Percentiles rank a stretch among this genome's conserved stretches.
phyloP scores from a whole-genome alignment of 1,140 invertebrate genomes.

The Brachionus sp. region DNA sequence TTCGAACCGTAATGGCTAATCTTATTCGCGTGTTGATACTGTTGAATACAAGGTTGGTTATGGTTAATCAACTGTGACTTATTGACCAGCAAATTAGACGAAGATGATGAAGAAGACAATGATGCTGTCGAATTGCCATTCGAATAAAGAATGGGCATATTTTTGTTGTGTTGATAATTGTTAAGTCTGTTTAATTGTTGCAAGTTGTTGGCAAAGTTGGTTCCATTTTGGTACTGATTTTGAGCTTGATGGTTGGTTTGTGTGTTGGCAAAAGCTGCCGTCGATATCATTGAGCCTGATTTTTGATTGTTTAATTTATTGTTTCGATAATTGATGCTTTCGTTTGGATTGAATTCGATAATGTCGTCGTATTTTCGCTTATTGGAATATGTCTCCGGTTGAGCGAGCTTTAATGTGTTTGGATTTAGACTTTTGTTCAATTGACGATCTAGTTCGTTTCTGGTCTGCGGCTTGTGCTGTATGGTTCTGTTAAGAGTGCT shows the following conservation, averaged over 20 bases:
- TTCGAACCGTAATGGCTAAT: not conserved
- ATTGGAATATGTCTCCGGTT: not conserved
- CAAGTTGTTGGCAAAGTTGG: not conserved
- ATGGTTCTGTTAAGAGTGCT: not conserved
- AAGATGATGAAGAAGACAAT: not conserved
- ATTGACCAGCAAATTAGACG: slow-evolving; percentile 7
- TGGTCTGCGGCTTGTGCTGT: not conserved
- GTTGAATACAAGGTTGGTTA: not conserved
- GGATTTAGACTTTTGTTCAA: not conserved
- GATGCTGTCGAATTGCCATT: slow-evolving; percentile 5
- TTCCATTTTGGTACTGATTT: not conserved
- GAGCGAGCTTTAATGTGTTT: not conserved
- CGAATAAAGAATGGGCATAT: slow-evolving; percentile 3
- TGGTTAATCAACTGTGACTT: not conserved
- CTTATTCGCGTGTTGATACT: not conserved
- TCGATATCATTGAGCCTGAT: slow-evolving; percentile 4
- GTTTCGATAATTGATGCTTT: not conserved
- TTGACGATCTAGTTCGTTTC: not conserved
- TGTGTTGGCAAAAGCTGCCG: not conserved
- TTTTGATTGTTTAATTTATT: not conserved
- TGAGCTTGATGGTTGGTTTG: not conserved
- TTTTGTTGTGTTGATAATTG: not conserved
- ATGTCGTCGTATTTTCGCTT: slow-evolving; percentile 21
- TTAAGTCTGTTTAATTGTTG: not conserved
- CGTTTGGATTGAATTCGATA: slow-evolving; percentile 30